Conservation (phyloP, 2,888 invertebrate species). For the Rutpela maculata region DNA sequence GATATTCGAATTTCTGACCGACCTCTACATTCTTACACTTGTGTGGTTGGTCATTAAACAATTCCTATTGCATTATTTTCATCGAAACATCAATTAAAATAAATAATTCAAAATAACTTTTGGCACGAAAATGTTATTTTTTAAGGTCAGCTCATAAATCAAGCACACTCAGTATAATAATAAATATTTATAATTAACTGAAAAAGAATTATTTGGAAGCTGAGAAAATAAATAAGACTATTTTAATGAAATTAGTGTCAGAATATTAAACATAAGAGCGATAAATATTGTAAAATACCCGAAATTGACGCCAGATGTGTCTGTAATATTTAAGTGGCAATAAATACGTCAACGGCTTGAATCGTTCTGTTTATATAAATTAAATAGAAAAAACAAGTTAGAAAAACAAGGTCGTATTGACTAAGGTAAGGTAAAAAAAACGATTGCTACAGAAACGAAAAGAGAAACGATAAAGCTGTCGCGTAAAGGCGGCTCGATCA, state of each 20-base stretch:
- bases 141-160: background rate
- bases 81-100: background rate
- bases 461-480: conserved; percentile 16
- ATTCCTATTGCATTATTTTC: background rate
- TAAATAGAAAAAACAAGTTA: conserved; percentile 8
- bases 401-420: conserved; percentile 16
- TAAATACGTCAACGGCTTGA: conserved; percentile 14
- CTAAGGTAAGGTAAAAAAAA: conserved; percentile 16
- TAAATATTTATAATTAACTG: background rate
- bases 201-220: background rate
- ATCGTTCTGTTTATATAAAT: conserved; percentile 15
- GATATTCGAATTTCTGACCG: background rate
- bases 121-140: background rate
- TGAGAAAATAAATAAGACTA: background rate
- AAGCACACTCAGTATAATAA: background rate
- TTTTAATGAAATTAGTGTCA: conserved; percentile 11
- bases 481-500: background rate
- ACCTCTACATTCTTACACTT: background rate
- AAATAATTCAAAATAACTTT: background rate
- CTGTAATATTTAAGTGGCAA: conserved; percentile 28
- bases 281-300: background rate
- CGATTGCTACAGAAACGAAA: background rate
- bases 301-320: conserved; percentile 21
- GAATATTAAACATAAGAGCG: background rate
- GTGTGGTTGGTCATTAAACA: background rate